Percentiles rank a stretch among this genome's conserved stretches.
Evolutionary conservation across 2,797 vertebrate genomes (phyloP).

Genomic region (Mionectes olivaceus): DNA sequence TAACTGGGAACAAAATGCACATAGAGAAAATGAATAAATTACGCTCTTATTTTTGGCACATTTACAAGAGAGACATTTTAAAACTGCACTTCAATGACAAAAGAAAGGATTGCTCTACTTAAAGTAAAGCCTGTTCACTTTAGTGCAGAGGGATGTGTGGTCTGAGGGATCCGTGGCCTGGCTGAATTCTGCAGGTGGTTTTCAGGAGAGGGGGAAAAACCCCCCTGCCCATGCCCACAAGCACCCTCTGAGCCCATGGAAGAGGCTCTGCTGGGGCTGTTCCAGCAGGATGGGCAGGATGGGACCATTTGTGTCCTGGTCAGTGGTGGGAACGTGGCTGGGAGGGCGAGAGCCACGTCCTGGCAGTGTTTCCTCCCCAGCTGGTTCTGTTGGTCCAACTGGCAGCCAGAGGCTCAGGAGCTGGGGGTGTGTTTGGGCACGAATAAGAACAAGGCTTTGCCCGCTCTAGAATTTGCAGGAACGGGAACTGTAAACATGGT

Average conservation of each 20-base stretch:
- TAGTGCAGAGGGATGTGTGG: not conserved
- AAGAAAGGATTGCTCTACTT: not conserved
- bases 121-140: not conserved
- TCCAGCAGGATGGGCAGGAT: not conserved
- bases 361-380: not conserved
- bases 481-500: not conserved
- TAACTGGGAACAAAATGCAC: not conserved
- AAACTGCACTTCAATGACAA: not conserved
- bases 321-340: not conserved
- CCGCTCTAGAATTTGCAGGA: not conserved
- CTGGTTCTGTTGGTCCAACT: not conserved
- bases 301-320: not conserved
- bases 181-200: not conserved
- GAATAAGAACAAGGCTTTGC: not conserved
- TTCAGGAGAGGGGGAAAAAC: not conserved
- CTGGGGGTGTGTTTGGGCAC: not conserved
- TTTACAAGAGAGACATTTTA: not conserved
- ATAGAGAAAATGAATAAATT: slow-evolving; percentile 14
- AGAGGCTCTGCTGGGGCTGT: not conserved
- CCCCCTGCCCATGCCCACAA: fast-evolving
- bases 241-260: not conserved
- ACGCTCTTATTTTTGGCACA: slow-evolving; percentile 8
- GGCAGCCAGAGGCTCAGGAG: not conserved
- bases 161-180: not conserved
- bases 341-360: not conserved